phyloP scores from a whole-genome alignment of 2,888 invertebrate species.

The Drosophila paucipuncta region DNA sequence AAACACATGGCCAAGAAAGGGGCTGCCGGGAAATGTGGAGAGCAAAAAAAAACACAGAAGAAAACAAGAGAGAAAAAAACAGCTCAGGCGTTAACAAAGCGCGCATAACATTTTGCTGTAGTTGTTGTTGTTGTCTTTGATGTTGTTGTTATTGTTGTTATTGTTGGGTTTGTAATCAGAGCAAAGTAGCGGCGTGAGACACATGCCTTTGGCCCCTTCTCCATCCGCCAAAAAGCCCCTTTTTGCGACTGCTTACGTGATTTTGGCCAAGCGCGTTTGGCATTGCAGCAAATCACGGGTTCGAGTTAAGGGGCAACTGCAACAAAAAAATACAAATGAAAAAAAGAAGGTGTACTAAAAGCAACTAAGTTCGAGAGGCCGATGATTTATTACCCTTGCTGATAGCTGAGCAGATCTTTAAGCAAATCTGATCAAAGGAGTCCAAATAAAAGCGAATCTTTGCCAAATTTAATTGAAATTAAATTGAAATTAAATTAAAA shows the following conservation, averaged over 20 bases:
- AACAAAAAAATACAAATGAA: slow-evolving; percentile 15
- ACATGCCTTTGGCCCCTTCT: slow-evolving; percentile 36
- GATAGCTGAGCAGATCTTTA: background rate
- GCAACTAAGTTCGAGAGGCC: background rate
- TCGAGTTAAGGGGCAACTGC: slow-evolving; percentile 35
- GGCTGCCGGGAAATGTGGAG: background rate
- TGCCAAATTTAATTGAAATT: background rate
- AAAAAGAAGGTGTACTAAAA: background rate
- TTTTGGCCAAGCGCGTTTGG: slow-evolving; percentile 53
- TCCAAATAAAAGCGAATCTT: background rate
- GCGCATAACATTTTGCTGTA: slow-evolving; percentile 38
- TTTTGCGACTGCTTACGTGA: slow-evolving; percentile 62
- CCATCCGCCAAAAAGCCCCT: background rate
- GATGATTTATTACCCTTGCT: slow-evolving; percentile 5
- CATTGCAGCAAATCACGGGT: slow-evolving; percentile 52
- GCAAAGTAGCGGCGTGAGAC: slow-evolving; percentile 64
- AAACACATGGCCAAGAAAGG: slow-evolving; percentile 22
- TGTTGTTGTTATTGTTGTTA: background rate
- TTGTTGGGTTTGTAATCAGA: slow-evolving; percentile 72
- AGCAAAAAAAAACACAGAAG: background rate
- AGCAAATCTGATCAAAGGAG: background rate
- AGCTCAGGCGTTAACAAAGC: slow-evolving; percentile 66
- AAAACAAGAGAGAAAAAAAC: background rate
- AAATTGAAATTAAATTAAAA: background rate
- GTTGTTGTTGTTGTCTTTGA: background rate